Base-by-base conservation (phyloP, 2,888 invertebrate species). In the Oscheius sp. region DNA sequence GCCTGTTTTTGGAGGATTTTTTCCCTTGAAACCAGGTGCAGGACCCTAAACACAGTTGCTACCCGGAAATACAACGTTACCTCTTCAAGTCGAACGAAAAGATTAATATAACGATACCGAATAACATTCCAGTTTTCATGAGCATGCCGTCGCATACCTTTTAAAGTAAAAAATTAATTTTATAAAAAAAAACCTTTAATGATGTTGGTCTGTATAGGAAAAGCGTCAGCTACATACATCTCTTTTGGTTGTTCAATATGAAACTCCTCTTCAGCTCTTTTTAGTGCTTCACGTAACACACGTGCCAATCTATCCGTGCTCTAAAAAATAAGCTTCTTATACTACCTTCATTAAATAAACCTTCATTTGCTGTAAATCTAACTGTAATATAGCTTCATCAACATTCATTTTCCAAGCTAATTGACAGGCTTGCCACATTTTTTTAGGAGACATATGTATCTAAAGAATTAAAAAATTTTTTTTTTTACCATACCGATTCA, bases 151-250 rank as follows among this genome's bases (percentile, higher is more conserved):
- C 82, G 73, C 5, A 71, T 74, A 24, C 83, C 77, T 77, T 45
- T 4, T 56, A n/a, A 47, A 1, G 4, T 28, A n/a, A 3, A n/a
- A 24, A 24, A 28, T 4, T 28, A n/a, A 3, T 1, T 17, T 41
- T n/a, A 9, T 28, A 59, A 59, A n/a, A 41, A 56, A 28, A 9
- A 32, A 77, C 78, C 81, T 67, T 85, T 85, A 64, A 83, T 63
- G 66, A 84, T 85, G 47, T 82, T 73, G 51, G 70, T 72, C 62
- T 84, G 84, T 30, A 84, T 69, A 28, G 80, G 77, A 54, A 84
- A 84, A 2, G 81, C 79, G 56, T 84, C 84, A 28, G 84, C 84
- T 12, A 84, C 80, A 64, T 80, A 82, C 84, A 85, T 85, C 22
- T 74, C 70, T 1, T 74, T 74, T n/a, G 80, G 78, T 33, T 67